These are phyloP conservation scores for Galeopterus variegatus DNA, from an alignment of 2,113 vertebrate species.

Conservation along the genomic window DNA sequence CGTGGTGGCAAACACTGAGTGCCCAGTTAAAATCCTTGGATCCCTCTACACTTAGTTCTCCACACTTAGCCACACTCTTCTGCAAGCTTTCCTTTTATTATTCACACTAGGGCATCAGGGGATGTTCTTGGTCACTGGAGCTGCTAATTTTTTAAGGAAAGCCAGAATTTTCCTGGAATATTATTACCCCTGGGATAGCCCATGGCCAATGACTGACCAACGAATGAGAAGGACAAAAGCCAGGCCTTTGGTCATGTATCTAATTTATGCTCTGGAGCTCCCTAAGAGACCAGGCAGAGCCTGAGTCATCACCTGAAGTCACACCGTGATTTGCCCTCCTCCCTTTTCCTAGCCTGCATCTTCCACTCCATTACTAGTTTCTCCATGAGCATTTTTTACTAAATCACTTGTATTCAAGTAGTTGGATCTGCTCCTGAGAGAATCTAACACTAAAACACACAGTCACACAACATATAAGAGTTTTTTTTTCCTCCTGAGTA, in stretches of 20 bases:
- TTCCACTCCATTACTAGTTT: not conserved
- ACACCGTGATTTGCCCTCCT: not conserved
- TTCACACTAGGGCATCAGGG: not conserved
- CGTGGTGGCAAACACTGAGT: not conserved
- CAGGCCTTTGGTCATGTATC: not conserved
- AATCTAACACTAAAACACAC: not conserved
- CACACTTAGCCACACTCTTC: not conserved
- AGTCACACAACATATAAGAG: not conserved
- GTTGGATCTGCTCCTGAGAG: not conserved
- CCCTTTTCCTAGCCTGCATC: not conserved
- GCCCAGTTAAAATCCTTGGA: not conserved
- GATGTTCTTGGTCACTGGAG: not conserved
- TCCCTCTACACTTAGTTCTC: not conserved
- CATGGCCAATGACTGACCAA: accelerated
- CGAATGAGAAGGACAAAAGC: not conserved
- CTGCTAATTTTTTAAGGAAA: not conserved
- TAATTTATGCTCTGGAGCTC: not conserved
- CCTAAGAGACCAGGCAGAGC: not conserved
- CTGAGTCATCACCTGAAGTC: not conserved
- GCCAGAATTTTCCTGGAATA: not conserved
- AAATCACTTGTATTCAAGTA: not conserved
- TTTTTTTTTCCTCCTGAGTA: not conserved
- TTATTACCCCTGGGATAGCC: not conserved
- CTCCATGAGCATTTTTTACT: not conserved
- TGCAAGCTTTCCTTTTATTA: not conserved